phyloP scores from a whole-genome alignment of 2,888 invertebrate genomes.

The Rosalia funebris region DNA sequence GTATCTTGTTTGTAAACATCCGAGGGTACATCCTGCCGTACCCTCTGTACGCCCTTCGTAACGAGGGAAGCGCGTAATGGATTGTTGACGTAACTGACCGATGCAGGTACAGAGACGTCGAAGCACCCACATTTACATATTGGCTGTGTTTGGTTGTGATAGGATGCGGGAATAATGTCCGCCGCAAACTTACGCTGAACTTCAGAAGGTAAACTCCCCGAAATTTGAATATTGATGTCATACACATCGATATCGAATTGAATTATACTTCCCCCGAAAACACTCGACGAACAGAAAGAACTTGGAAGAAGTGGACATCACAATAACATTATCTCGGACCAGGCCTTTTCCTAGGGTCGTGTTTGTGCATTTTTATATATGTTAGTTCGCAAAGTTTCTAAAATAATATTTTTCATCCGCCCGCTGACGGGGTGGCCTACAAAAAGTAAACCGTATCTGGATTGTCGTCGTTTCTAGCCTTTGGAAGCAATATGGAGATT shows the following conservation, averaged over 20 bases:
- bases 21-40: not conserved
- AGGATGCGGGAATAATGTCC: conserved; percentile 58
- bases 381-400: conserved; percentile 57
- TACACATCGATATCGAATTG: conserved; percentile 51
- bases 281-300: conserved; percentile 42
- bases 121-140: conserved; percentile 61
- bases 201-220: conserved; percentile 60
- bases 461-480: too few relatives aligned
- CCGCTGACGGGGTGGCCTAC: not conserved
- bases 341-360: conserved; percentile 51
- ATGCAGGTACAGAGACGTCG: conserved; percentile 61
- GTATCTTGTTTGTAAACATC: conserved; percentile 20
- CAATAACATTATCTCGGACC: conserved; percentile 52
- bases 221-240: conserved; percentile 62
- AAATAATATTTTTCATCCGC: conserved; percentile 60
- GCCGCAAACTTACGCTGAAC: conserved; percentile 59
- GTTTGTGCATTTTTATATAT: conserved; percentile 60
- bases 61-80: conserved; percentile 59
- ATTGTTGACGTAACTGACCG: conserved; percentile 64
- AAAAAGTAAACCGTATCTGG: too few relatives aligned
- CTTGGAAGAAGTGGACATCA: conserved; percentile 53
- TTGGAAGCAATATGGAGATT: too few relatives aligned
- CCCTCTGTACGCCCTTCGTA: conserved; percentile 35
- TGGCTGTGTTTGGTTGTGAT: conserved; percentile 62
- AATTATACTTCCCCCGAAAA: conserved; percentile 54